A percentile compares a stretch with the other conserved stretches of the same genome.
Evolutionary conservation across 2,797 vertebrate species (phyloP).

Genomic region (Typhlichthys eigenmanni): DNA sequence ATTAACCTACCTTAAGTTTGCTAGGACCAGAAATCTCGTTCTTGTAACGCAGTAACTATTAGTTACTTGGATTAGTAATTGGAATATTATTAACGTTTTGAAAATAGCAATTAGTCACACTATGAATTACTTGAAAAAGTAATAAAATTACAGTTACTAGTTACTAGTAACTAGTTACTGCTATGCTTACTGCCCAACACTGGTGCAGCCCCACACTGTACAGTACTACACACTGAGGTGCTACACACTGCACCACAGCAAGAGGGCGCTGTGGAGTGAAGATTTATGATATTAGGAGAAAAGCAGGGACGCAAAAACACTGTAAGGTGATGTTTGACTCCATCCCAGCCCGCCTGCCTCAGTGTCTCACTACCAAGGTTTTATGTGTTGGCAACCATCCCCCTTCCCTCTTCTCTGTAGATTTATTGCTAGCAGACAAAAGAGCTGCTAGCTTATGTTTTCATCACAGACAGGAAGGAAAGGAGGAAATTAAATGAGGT

Average conservation of each 20-base stretch:
- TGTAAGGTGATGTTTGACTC: conserved; percentile 40
- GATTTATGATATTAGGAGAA: conserved; percentile 58
- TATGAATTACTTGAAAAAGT: no score
- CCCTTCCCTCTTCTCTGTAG: conserved; percentile 27
- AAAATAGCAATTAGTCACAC: no score
- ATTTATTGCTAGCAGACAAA: conserved; percentile 64
- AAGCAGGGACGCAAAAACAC: conserved; percentile 43
- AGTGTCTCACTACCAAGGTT: not conserved
- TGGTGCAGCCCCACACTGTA: not conserved
- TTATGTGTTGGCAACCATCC: not conserved
- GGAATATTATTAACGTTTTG: no score
- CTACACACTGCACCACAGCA: conserved; percentile 34
- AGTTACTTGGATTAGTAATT: no score
- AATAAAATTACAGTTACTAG: no score
- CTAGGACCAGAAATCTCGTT: no score
- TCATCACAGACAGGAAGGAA: conserved; percentile 68
- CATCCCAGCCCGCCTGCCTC: conserved; percentile 6
- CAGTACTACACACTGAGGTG: conserved; percentile 17
- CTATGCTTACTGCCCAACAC: no score
- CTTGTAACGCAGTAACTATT: no score
- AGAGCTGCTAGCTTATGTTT: conserved; percentile 59
- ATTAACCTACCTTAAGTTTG: no score
- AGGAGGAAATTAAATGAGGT: conserved; percentile 72
- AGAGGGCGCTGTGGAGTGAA: conserved; percentile 26
- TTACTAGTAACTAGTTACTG: no score